Percentiles rank a stretch among this genome's conserved stretches.
These are phyloP conservation scores for Eufriesea mexicana DNA, from an alignment of 1,140 invertebrate species.

Conservation along the genomic window DNA sequence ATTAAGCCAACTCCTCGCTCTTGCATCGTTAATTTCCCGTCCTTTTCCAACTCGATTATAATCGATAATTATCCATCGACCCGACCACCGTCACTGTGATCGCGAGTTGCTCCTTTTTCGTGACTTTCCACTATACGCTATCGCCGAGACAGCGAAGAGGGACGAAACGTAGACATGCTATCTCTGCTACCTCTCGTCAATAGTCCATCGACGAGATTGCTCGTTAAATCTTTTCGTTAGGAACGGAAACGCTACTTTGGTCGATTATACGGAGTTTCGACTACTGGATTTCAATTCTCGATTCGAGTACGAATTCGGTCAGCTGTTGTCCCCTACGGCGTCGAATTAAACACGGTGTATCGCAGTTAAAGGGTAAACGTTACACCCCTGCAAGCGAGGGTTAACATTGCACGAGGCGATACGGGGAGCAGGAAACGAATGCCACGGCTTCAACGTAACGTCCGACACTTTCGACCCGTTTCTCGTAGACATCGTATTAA, in stretches of 20 bases:
- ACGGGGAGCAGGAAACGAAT: constrained; percentile 29
- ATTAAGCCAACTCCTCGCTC: background rate
- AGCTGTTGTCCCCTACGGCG: too few relatives aligned
- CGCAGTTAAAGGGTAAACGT: constrained; percentile 1
- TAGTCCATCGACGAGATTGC: too few relatives aligned
- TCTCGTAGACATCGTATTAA: constrained; percentile 50
- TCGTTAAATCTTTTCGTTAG: too few relatives aligned
- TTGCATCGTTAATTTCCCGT: background rate
- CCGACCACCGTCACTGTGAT: too few relatives aligned
- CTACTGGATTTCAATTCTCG: background rate
- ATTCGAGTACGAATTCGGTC: background rate
- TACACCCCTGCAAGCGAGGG: background rate
- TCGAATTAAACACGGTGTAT: background rate
- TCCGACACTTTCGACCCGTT: constrained; percentile 49
- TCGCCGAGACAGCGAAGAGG: too few relatives aligned
- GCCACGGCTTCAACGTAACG: constrained; percentile 54
- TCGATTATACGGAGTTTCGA: background rate
- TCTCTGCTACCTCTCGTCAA: too few relatives aligned
- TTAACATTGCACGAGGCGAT: constrained; percentile 27
- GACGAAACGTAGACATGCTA: too few relatives aligned
- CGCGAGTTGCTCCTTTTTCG: too few relatives aligned
- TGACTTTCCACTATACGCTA: too few relatives aligned
- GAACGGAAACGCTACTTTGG: too few relatives aligned
- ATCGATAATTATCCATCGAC: too few relatives aligned
- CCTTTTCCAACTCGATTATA: background rate